Evolutionary conservation across 2,113 vertebrate species (phyloP).

Genomic region (Herpailurus yagouaroundi): DNA sequence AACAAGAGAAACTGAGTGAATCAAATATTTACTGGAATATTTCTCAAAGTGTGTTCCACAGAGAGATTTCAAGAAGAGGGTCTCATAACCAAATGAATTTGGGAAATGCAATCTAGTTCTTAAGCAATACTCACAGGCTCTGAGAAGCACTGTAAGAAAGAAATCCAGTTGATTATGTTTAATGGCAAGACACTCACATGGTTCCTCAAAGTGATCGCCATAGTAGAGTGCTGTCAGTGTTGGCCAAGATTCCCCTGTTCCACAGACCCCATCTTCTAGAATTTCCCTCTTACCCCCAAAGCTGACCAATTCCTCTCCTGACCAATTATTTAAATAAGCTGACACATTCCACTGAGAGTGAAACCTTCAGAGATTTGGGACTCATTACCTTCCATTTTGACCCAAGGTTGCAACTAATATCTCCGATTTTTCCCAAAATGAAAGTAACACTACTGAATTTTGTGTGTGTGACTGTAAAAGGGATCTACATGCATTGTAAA

Average conservation of each 20-base stretch:
- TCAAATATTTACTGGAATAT: neutral
- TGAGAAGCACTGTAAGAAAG: neutral
- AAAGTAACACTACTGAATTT: neutral
- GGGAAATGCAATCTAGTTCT: neutral
- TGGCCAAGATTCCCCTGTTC: neutral
- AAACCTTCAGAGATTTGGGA: neutral
- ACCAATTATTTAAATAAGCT: neutral
- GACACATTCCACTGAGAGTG: neutral
- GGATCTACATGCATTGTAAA: neutral
- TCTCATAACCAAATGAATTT: neutral
- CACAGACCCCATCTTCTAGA: neutral
- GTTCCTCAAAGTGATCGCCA: neutral
- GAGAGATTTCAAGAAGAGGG: neutral
- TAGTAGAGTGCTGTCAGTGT: neutral
- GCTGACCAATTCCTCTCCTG: neutral
- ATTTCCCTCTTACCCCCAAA: neutral
- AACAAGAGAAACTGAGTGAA: neutral
- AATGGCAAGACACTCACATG: neutral
- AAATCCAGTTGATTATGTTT: neutral
- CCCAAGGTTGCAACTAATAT: neutral
- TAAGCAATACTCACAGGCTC: neutral
- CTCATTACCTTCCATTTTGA: neutral
- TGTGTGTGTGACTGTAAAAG: slow-evolving; percentile 5
- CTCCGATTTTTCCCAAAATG: slow-evolving; percentile 34
- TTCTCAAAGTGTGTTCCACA: neutral